Percentiles rank a stretch among this genome's conserved stretches.
Evolutionary conservation across 2,797 vertebrate species (phyloP).

Genomic region (Varecia variegata): DNA sequence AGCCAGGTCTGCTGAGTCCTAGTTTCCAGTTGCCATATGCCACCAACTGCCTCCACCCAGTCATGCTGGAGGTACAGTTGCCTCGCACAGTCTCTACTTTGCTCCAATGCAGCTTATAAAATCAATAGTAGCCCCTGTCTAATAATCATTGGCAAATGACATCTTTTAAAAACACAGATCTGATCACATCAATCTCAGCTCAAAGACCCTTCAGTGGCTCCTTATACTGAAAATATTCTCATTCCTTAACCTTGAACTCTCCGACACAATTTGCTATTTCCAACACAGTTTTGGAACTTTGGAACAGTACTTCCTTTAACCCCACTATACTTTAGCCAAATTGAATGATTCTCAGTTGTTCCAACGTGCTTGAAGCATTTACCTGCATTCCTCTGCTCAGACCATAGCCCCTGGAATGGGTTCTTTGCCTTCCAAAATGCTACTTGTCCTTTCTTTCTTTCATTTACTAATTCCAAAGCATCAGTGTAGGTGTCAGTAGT

Average conservation of each 20-base stretch:
- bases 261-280: not conserved
- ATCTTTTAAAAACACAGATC: slow-evolving; percentile 35
- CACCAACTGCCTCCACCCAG: not conserved
- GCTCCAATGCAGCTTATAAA: not conserved
- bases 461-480: not conserved
- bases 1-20: not conserved
- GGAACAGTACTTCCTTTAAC: not conserved
- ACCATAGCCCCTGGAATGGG: not conserved
- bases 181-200: not conserved
- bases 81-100: not conserved
- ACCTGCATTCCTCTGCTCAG: not conserved
- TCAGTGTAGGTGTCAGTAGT: not conserved
- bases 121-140: not conserved
- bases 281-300: not conserved
- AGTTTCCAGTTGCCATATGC: not conserved
- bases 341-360: not conserved
- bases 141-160: not conserved
- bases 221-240: not conserved
- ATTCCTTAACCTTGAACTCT: not conserved
- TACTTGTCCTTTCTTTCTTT: not conserved
- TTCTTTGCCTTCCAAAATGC: not conserved
- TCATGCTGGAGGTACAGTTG: not conserved
- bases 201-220: not conserved
- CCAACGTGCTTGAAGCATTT: not conserved
- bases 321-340: not conserved